A percentile compares a stretch with the other conserved stretches of the same genome.
Conservation (phyloP, 1,140 invertebrate species). For the roundworm (Caenorhabditis elegans) region WBcel235 BX284604.4:1601001-1601500, state of each 20-base stretch:
- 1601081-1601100: no score
- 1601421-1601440: not conserved
- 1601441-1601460: slow-evolving; percentile 7
- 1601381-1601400: not conserved
- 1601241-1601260: slow-evolving; percentile 54
- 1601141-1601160: no score
- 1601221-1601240: slow-evolving; percentile 55
- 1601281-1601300: slow-evolving; percentile 52
- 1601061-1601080: no score
- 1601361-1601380: not conserved
- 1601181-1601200: slow-evolving; percentile 51
- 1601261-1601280: slow-evolving; percentile 49
- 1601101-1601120: no score
- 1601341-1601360: slow-evolving; percentile 30
- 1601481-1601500: not conserved
- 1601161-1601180: slow-evolving; percentile 1
- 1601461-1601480: not conserved
- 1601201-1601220: slow-evolving; percentile 49
- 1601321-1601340: slow-evolving; percentile 50
- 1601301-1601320: slow-evolving; percentile 46
- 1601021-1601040: no score
- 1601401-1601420: not conserved
- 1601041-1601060: no score
- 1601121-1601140: no score
- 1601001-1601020: no score